A percentile compares a stretch with the other conserved stretches of the same genome.
Evolutionary conservation across 2,113 vertebrate species (phyloP).

Genomic region (Austrofundulus limnaeus): DNA sequence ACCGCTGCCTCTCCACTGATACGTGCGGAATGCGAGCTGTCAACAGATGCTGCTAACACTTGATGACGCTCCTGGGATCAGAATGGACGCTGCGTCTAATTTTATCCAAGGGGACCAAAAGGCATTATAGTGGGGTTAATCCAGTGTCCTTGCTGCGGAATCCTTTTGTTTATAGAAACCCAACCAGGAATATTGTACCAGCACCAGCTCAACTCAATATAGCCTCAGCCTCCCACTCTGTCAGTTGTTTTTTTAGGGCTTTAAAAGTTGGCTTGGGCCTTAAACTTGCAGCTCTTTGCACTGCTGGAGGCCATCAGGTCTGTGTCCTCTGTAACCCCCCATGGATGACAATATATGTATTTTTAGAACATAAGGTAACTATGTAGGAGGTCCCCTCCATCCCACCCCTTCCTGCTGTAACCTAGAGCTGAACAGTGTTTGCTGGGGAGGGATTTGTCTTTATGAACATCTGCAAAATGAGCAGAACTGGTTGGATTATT

Average conservation of each 20-base stretch:
- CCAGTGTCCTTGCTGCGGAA: slow-evolving; percentile 81
- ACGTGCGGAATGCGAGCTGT: slow-evolving; percentile 92
- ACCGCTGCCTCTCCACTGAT: slow-evolving; percentile 87
- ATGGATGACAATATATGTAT: slow-evolving; percentile 53
- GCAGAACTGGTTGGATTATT: neutral
- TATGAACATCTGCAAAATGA: neutral
- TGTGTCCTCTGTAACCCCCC: slow-evolving; percentile 29
- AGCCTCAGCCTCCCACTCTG: slow-evolving; percentile 30
- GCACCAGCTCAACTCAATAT: slow-evolving; percentile 54
- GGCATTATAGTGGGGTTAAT: slow-evolving; percentile 83
- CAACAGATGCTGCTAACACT: slow-evolving; percentile 94
- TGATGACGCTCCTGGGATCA: slow-evolving; percentile 88
- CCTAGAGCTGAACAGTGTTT: slow-evolving; percentile 24
- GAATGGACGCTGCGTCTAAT: slow-evolving; percentile 88
- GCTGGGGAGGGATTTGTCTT: neutral
- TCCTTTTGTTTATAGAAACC: slow-evolving; percentile 78
- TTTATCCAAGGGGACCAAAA: slow-evolving; percentile 84
- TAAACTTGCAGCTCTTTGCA: slow-evolving; percentile 35
- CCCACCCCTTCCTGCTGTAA: slow-evolving; percentile 19
- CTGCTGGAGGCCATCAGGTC: slow-evolving; percentile 33
- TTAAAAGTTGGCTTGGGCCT: slow-evolving; percentile 41
- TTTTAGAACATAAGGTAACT: slow-evolving; percentile 40
- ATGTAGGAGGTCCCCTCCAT: neutral
- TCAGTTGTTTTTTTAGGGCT: slow-evolving; percentile 50
- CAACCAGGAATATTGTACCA: slow-evolving; percentile 50